Evolutionary conservation across 2,797 vertebrate genomes (phyloP).

Genomic region (Phalloptychus januarius): DNA sequence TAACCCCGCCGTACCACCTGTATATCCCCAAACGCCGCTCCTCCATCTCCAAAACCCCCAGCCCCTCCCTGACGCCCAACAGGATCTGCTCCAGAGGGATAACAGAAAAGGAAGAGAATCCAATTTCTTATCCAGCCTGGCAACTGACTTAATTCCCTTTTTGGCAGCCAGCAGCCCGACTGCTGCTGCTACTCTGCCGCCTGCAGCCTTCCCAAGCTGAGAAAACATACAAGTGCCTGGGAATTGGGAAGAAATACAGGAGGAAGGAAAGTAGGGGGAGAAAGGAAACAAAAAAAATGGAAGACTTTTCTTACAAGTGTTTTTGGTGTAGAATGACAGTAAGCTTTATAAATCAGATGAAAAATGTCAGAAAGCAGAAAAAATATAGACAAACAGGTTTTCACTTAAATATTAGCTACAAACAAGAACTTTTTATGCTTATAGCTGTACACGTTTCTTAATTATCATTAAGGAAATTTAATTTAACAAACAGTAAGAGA

Average conservation of each 20-base stretch:
- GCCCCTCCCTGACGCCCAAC: constrained; percentile 22
- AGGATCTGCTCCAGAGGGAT: constrained; percentile 78
- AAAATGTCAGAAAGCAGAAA: neutral
- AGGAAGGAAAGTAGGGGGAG: neutral
- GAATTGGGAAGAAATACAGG: constrained; percentile 11
- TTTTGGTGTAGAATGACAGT: neutral
- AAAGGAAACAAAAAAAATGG: neutral
- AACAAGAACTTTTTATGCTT: neutral
- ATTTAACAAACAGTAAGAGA: neutral
- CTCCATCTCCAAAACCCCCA: constrained; percentile 30
- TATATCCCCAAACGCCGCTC: neutral
- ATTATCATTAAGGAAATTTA: neutral
- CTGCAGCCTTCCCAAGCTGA: constrained; percentile 41
- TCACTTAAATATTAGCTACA: neutral
- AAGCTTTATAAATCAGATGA: neutral
- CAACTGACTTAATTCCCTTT: constrained; percentile 72
- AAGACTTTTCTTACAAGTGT: neutral
- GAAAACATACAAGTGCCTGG: constrained; percentile 7
- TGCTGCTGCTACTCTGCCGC: constrained; percentile 45
- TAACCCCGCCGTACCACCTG: constrained; percentile 35
- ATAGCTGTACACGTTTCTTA: neutral
- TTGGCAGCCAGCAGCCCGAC: constrained; percentile 59
- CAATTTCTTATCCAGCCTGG: constrained; percentile 70
- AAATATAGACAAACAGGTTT: neutral
- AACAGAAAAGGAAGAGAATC: constrained; percentile 69